phyloP scores from a whole-genome alignment of 92 coral and sea anemone species.

The Phenganax subtilis region DNA sequence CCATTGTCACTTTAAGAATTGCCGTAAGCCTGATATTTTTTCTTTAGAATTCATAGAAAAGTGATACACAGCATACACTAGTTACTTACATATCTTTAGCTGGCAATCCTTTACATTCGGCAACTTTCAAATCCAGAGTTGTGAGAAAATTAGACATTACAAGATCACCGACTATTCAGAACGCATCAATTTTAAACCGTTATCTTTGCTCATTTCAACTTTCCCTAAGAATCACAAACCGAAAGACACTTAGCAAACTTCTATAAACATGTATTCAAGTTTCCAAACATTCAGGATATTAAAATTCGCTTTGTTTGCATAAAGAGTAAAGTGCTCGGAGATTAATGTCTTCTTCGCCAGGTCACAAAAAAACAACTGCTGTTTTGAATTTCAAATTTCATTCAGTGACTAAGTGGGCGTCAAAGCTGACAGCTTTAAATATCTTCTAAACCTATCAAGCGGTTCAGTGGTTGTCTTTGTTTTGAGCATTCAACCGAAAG shows the following conservation, averaged over 20 bases:
- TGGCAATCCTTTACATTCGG: conserved; percentile 87
- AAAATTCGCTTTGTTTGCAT: not conserved
- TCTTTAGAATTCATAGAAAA: not conserved
- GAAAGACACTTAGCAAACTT: too few species aligned
- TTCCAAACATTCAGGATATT: too few species aligned
- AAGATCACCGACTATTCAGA: not conserved
- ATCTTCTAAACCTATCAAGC: not conserved
- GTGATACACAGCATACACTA: not conserved
- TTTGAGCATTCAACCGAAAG: not conserved
- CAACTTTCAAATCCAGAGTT: conserved; percentile 53
- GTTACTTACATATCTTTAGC: conserved; percentile 85
- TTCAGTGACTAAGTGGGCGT: conserved; percentile 9
- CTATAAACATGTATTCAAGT: too few species aligned
- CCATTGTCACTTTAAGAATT: too few species aligned
- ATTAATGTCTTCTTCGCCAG: conserved; percentile 9
- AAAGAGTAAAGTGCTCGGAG: not conserved
- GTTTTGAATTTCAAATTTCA: not conserved
- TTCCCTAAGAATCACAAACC: not conserved
- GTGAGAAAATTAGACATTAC: conserved; percentile 27
- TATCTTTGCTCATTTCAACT: not conserved
- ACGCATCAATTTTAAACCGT: not conserved
- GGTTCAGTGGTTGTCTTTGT: not conserved
- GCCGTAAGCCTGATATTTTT: too few species aligned
- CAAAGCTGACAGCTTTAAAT: not conserved
- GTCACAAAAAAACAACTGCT: not conserved